These are phyloP conservation scores for Melanotaenia nigrans DNA, from an alignment of 2,797 vertebrate species.

Conservation along the genomic window DNA sequence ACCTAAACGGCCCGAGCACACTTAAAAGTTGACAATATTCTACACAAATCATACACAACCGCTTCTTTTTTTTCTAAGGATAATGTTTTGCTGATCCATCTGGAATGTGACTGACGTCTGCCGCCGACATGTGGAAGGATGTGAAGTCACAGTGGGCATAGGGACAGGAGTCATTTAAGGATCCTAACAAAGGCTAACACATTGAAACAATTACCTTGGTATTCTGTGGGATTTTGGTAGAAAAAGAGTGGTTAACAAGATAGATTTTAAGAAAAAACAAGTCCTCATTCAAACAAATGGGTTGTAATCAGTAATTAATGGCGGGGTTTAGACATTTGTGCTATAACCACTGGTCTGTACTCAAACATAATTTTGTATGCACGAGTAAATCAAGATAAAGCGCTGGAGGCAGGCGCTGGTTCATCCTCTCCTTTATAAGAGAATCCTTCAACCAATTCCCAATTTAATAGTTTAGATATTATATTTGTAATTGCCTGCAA, in stretches of 20 bases:
- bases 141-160: conserved; percentile 60
- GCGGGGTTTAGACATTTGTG: conserved; percentile 27
- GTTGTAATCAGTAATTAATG: conserved; percentile 61
- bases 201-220: conserved; percentile 72
- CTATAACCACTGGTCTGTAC: conserved; percentile 25
- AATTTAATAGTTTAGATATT: conserved; percentile 30
- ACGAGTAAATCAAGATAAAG: conserved; percentile 47
- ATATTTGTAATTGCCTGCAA: not conserved
- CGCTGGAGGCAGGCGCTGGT: conserved; percentile 14
- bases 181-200: conserved; percentile 59
- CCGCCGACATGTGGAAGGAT: conserved; percentile 50
- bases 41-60: conserved; percentile 1
- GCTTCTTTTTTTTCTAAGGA: not conserved
- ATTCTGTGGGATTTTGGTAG: conserved; percentile 57
- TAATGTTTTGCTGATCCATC: conserved; percentile 20
- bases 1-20: conserved; percentile 44
- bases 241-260: conserved; percentile 41
- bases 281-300: conserved; percentile 46
- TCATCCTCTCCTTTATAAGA: conserved; percentile 34
- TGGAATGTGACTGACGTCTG: conserved; percentile 45
- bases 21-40: conserved; percentile 10
- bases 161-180: conserved; percentile 63
- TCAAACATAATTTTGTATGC: conserved; percentile 45
- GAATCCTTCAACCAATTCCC: conserved; percentile 21
- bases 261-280: conserved; percentile 47